Evolutionary conservation across 2,888 invertebrate genomes (phyloP).

Genomic region (Bombyx huttoni): DNA sequence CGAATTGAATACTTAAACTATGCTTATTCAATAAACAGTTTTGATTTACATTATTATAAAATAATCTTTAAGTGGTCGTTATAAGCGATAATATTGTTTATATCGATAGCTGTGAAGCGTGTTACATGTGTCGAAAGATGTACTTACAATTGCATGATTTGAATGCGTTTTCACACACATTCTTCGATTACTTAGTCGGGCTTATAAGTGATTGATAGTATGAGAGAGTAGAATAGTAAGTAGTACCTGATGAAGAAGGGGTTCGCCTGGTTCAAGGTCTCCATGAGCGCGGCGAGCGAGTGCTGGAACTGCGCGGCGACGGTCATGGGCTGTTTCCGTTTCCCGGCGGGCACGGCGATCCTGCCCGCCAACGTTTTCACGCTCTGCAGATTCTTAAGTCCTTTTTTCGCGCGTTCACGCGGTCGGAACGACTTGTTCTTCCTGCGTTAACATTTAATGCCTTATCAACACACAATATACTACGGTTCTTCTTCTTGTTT

Average conservation of each 20-base stretch:
- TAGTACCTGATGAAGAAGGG: slow-evolving; percentile 69
- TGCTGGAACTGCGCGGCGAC: slow-evolving; percentile 96
- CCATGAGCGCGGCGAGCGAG: slow-evolving; percentile 92
- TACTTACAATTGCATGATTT: too few relatives aligned
- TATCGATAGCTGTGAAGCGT: too few relatives aligned
- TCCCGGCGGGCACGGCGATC: slow-evolving; percentile 75
- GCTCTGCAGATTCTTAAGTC: slow-evolving; percentile 90
- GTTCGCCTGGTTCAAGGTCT: slow-evolving; percentile 86
- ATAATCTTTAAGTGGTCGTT: too few relatives aligned
- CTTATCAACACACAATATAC: background rate
- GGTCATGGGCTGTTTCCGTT: slow-evolving; percentile 90
- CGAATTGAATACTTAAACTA: too few relatives aligned
- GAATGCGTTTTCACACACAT: too few relatives aligned
- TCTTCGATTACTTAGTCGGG: too few relatives aligned
- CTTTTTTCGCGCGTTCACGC: slow-evolving; percentile 87
- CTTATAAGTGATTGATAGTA: too few relatives aligned
- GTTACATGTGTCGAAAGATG: too few relatives aligned
- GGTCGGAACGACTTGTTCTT: slow-evolving; percentile 94
- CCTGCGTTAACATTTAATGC: slow-evolving; percentile 60
- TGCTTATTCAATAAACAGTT: too few relatives aligned
- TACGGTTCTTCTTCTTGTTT: too few relatives aligned
- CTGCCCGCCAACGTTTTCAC: slow-evolving; percentile 91
- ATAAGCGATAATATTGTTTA: too few relatives aligned
- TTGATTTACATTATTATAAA: too few relatives aligned
- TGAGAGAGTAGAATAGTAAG: slow-evolving; percentile 8